phyloP scores from a whole-genome alignment of 64 coral and sea anemone genomes.

The Acropora yongei region DNA sequence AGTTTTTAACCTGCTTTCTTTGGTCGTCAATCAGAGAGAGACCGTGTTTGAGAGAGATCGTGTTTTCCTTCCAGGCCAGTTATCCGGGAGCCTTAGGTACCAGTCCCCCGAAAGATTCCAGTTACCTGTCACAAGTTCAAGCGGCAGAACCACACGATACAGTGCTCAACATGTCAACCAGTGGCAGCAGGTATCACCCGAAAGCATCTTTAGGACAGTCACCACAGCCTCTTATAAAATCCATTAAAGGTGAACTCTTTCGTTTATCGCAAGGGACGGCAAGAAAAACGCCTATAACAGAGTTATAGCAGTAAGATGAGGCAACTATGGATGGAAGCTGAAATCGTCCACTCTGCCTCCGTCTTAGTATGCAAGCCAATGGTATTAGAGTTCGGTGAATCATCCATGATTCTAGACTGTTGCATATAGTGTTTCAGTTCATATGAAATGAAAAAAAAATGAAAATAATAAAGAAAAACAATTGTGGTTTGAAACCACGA shows the following conservation, averaged over 20 bases:
- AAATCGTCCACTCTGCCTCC: too few relatives aligned
- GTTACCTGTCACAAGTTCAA: slow-evolving; percentile 66
- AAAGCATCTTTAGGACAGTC: slow-evolving; percentile 69
- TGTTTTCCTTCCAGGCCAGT: slow-evolving; percentile 42
- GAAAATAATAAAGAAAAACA: too few relatives aligned
- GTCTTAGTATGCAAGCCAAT: not conserved
- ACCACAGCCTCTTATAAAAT: slow-evolving; percentile 84
- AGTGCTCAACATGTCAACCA: slow-evolving; percentile 58
- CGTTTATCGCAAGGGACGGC: slow-evolving; percentile 73
- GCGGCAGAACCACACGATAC: slow-evolving; percentile 76
- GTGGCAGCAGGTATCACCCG: slow-evolving; percentile 53
- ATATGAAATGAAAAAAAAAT: not conserved
- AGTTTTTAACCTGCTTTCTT: too few relatives aligned
- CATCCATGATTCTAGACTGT: not conserved
- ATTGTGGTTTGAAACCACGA: too few relatives aligned
- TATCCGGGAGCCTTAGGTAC: slow-evolving; percentile 83
- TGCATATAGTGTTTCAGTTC: not conserved
- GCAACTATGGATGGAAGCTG: not conserved
- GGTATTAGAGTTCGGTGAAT: not conserved
- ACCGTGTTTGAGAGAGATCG: not conserved
- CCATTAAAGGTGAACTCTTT: slow-evolving; percentile 88
- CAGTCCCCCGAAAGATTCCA: slow-evolving; percentile 79
- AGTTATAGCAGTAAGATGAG: slow-evolving; percentile 61
- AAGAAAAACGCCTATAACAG: slow-evolving; percentile 85
- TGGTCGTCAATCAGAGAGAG: not conserved